A percentile compares a stretch with the other conserved stretches of the same genome.
phyloP scores from a whole-genome alignment of 2,113 vertebrate genomes.

The Proterorhinus semilunaris region DNA sequence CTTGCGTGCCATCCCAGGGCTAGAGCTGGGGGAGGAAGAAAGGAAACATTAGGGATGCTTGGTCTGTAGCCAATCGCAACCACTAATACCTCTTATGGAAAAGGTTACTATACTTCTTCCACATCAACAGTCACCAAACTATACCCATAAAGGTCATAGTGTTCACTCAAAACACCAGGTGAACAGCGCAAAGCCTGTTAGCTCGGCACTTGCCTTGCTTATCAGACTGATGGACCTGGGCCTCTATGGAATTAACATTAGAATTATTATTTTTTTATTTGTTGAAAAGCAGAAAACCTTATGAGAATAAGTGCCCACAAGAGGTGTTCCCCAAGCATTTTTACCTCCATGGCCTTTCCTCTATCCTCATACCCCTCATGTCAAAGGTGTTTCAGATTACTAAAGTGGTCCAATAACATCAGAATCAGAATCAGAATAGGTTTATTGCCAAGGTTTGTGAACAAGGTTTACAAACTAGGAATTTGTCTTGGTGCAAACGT shows the following conservation, averaged over 20 bases:
- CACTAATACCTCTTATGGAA: slow-evolving; percentile 56
- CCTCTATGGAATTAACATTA: slow-evolving; percentile 5
- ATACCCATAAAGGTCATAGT: slow-evolving; percentile 41
- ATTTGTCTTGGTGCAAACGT: no score
- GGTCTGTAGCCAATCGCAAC: slow-evolving; percentile 47
- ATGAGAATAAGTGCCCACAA: no score
- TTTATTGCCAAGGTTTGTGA: no score
- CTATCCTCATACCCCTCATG: no score
- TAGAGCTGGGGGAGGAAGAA: slow-evolving; percentile 32
- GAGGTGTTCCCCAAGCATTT: no score
- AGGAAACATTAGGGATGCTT: slow-evolving; percentile 45
- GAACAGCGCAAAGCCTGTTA: slow-evolving; percentile 45
- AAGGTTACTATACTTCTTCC: slow-evolving; percentile 47
- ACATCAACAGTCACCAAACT: slow-evolving; percentile 29
- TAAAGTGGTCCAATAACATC: no score
- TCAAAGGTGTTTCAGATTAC: no score
- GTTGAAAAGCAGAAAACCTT: no score
- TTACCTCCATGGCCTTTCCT: no score
- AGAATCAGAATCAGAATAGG: no score
- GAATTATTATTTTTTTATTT: no score
- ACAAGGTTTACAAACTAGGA: no score
- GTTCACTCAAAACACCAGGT: slow-evolving; percentile 49
- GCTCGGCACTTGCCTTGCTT: slow-evolving; percentile 35
- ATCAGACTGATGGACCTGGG: neutral
- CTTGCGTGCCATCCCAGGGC: slow-evolving; percentile 61